Percentiles rank a stretch among this genome's conserved stretches.
Conservation (phyloP, 2,113 vertebrate genomes). For the Lepus europaeus region DNA sequence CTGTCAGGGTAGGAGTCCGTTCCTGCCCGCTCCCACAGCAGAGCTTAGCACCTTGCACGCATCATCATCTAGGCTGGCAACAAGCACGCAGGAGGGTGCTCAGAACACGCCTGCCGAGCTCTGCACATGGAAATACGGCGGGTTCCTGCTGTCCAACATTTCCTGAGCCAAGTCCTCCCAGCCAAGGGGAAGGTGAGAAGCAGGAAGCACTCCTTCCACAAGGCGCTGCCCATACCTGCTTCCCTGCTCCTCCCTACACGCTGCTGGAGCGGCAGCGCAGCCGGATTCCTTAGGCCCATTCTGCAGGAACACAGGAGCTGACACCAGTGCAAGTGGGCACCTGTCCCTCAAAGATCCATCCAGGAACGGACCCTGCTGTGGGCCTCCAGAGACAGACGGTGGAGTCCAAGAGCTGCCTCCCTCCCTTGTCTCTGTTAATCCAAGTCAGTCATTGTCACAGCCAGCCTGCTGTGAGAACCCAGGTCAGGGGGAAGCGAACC, state of each 20-base stretch:
- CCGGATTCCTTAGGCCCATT: background rate
- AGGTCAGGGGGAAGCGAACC: too few relatives aligned
- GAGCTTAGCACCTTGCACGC: background rate
- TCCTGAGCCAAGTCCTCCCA: background rate
- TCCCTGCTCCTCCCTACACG: fast-evolving
- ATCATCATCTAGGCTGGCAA: background rate
- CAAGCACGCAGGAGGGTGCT: background rate
- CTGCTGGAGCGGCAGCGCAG: background rate
- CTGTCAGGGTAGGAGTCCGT: background rate
- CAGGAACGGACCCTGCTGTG: fast-evolving
- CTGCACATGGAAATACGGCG: fast-evolving
- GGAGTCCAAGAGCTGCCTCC: background rate
- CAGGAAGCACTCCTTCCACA: fast-evolving
- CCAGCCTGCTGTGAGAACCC: background rate
- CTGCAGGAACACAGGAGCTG: background rate
- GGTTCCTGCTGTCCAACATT: too few relatives aligned
- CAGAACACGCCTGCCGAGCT: background rate
- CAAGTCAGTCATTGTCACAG: background rate
- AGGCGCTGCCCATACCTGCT: background rate
- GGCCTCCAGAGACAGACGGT: background rate
- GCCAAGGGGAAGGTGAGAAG: background rate
- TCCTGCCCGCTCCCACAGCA: background rate
- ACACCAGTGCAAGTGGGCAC: background rate
- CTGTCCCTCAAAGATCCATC: background rate
- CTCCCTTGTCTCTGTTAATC: background rate